A percentile compares a stretch with the other conserved stretches of the same genome.
Evolutionary conservation across 2,113 vertebrate genomes (phyloP).

Genomic region (Hydropotes inermis): DNA sequence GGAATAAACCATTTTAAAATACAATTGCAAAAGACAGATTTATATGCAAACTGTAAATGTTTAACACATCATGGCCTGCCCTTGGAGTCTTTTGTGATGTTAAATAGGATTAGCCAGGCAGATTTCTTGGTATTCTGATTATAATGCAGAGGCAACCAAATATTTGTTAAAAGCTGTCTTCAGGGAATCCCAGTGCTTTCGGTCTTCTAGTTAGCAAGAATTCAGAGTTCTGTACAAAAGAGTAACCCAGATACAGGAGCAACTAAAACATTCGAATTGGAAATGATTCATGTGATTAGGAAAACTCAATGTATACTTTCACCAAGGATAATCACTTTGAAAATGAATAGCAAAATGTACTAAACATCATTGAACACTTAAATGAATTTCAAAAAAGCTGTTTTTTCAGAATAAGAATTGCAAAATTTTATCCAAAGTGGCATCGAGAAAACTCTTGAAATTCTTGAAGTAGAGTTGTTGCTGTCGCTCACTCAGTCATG

Average conservation of each 20-base stretch:
- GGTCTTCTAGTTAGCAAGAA: neutral
- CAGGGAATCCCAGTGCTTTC: neutral
- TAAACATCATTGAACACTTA: neutral
- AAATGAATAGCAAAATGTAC: slow-evolving; percentile 7
- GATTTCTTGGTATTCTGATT: neutral
- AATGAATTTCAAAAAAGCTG: neutral
- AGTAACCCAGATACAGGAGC: slow-evolving; percentile 17
- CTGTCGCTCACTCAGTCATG: neutral
- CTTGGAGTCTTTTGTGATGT: neutral
- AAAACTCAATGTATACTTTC: neutral
- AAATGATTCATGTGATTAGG: neutral
- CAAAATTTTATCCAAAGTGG: neutral
- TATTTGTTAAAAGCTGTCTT: neutral
- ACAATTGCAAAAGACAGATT: neutral
- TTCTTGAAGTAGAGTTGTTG: neutral
- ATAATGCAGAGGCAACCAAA: neutral
- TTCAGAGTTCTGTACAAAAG: neutral
- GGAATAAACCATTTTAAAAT: slow-evolving; percentile 22
- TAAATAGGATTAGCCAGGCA: neutral
- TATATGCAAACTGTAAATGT: neutral
- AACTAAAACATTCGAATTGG: neutral
- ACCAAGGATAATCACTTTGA: neutral
- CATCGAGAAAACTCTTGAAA: neutral
- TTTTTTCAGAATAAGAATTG: neutral
- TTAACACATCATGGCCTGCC: neutral